Evolutionary conservation across 1,140 invertebrate species (phyloP).

Genomic region (Papilio machaon): DNA sequence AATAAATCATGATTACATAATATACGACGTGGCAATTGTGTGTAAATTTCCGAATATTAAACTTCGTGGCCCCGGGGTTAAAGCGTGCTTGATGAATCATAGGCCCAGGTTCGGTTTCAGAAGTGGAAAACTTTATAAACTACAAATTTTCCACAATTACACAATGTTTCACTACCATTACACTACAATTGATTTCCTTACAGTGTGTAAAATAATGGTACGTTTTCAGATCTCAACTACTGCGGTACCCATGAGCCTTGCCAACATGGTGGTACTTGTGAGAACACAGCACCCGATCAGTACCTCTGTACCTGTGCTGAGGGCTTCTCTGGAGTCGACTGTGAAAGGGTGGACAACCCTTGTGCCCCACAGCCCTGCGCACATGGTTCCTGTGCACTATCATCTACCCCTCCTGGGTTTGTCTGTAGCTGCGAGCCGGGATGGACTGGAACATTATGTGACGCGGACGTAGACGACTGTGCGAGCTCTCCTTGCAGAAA

Average conservation of each 20-base stretch:
- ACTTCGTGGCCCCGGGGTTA: too few species aligned
- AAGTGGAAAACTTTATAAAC: too few species aligned
- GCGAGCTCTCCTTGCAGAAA: constrained; percentile 92
- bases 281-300: constrained; percentile 95
- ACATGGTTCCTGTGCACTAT: constrained; percentile 89
- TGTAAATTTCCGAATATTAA: too few species aligned
- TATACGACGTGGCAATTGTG: neutral
- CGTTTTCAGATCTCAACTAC: constrained; percentile 94
- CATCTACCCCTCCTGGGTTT: constrained; percentile 81
- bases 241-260: constrained; percentile 98
- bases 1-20: neutral
- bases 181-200: too few species aligned
- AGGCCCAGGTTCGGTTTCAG: too few species aligned
- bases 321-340: constrained; percentile 95
- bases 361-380: constrained; percentile 94
- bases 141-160: too few species aligned
- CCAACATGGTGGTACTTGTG: constrained; percentile 96
- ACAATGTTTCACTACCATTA: too few species aligned
- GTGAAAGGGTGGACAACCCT: constrained; percentile 95
- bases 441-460: constrained; percentile 92
- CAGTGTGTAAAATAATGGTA: neutral
- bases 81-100: too few species aligned
- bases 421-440: constrained; percentile 93
- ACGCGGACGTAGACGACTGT: constrained; percentile 82
- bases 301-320: constrained; percentile 96